These are phyloP conservation scores for Drosophila anomalata DNA, from an alignment of 2,888 invertebrate species.

Conservation along the genomic window DNA sequence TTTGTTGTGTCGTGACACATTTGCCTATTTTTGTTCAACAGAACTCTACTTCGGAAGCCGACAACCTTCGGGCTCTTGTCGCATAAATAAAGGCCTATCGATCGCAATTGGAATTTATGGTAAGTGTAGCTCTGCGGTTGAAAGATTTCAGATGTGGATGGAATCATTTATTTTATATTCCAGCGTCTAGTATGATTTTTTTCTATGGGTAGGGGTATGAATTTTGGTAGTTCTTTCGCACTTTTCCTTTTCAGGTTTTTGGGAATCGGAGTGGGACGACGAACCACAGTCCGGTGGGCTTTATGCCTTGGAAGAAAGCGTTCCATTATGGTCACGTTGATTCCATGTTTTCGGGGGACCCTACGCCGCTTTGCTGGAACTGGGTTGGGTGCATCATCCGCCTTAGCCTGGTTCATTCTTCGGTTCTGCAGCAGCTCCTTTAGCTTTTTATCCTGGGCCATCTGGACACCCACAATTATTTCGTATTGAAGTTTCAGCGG, in stretches of 20 bases:
- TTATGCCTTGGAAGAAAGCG: background rate
- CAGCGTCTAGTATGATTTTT: background rate
- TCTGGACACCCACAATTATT: background rate
- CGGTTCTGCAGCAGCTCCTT: background rate
- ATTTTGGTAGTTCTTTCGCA: background rate
- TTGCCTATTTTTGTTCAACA: conserved; percentile 40
- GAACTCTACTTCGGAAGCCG: conserved; percentile 34
- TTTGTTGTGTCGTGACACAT: conserved; percentile 45
- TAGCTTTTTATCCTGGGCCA: background rate
- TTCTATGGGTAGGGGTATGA: background rate
- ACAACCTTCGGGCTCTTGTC: conserved; percentile 48
- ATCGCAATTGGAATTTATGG: conserved; percentile 63
- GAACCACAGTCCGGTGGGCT: background rate
- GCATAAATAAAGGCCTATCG: conserved; percentile 42
- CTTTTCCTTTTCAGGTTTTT: background rate
- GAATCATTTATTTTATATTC: background rate
- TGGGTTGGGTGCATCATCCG: background rate
- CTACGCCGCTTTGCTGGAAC: too few relatives aligned
- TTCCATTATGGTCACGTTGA: background rate
- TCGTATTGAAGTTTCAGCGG: background rate
- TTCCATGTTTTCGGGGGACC: background rate
- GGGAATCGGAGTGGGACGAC: background rate
- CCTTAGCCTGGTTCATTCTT: background rate
- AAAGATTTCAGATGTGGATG: conserved; percentile 32
- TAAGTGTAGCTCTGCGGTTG: conserved; percentile 18